Evolutionary conservation across 2,113 vertebrate genomes (phyloP).

Genomic region (Circaetus cinerascens): DNA sequence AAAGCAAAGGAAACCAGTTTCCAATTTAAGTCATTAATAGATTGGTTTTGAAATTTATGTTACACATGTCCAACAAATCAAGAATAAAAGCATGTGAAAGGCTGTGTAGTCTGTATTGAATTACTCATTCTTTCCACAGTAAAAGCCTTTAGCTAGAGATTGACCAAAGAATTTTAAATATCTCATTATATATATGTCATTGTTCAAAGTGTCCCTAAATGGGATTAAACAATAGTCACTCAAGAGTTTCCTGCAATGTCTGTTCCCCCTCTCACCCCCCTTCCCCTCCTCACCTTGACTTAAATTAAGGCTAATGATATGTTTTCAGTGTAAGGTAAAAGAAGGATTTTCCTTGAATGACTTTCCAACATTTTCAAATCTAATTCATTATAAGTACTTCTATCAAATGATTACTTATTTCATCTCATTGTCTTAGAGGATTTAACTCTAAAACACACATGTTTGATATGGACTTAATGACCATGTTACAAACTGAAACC

Average conservation of each 20-base stretch:
- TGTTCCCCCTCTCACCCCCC: background rate
- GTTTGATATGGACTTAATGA: background rate
- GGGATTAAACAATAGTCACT: slow-evolving; percentile 73
- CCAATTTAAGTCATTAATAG: slow-evolving; percentile 76
- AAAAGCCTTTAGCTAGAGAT: slow-evolving; percentile 73
- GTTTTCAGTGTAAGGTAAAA: slow-evolving; percentile 72
- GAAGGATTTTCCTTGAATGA: slow-evolving; percentile 60
- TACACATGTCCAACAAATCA: slow-evolving; percentile 75
- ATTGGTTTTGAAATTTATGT: slow-evolving; percentile 77
- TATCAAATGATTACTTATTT: slow-evolving; percentile 35
- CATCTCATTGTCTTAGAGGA: slow-evolving; percentile 39
- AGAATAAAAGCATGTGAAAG: slow-evolving; percentile 76
- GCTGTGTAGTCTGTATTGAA: slow-evolving; percentile 41
- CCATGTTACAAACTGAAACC: slow-evolving; percentile 20
- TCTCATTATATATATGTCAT: slow-evolving; percentile 76
- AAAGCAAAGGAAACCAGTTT: slow-evolving; percentile 66
- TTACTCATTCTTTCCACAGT: slow-evolving; percentile 65
- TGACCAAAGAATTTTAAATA: slow-evolving; percentile 77
- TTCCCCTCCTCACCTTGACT: slow-evolving; percentile 55
- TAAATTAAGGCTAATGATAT: slow-evolving; percentile 69
- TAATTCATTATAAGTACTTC: slow-evolving; percentile 37
- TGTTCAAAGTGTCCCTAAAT: slow-evolving; percentile 78
- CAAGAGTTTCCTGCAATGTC: slow-evolving; percentile 50
- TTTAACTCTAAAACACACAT: slow-evolving; percentile 11
- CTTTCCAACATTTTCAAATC: slow-evolving; percentile 57